Evolutionary conservation across 2,797 vertebrate genomes (phyloP).

Genomic region (Tarsius wallacei): DNA sequence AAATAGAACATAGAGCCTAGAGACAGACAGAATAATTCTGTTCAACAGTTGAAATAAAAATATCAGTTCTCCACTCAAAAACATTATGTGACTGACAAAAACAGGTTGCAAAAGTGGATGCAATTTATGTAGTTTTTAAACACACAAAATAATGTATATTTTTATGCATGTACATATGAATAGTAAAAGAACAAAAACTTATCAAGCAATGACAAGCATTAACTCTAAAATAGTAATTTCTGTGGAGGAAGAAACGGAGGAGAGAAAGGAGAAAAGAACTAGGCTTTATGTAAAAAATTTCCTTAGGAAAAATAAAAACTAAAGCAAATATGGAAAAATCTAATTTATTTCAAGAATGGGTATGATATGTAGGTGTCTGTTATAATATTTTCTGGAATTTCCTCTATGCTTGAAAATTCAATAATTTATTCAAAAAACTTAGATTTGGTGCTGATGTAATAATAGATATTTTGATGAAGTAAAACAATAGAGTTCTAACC

Average conservation of each 20-base stretch:
- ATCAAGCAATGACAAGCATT: neutral
- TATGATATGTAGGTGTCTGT: neutral
- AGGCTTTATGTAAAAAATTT: neutral
- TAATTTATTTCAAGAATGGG: constrained; percentile 2
- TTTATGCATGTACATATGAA: neutral
- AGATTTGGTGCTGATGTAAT: neutral
- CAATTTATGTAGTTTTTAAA: neutral
- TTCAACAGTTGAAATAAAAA: neutral
- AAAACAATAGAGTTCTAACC: neutral
- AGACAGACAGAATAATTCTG: neutral
- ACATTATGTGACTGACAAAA: neutral
- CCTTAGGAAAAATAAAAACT: constrained; percentile 12
- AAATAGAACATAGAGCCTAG: too few species aligned
- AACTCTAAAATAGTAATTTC: neutral
- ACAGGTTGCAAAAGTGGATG: neutral
- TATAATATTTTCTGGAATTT: neutral
- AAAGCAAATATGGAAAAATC: constrained; percentile 1
- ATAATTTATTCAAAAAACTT: neutral
- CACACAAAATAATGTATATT: neutral
- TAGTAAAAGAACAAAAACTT: constrained; percentile 33
- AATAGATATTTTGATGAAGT: neutral
- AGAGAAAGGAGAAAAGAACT: neutral
- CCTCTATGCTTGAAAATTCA: neutral
- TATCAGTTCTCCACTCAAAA: neutral
- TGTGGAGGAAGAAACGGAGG: neutral